phyloP scores from a whole-genome alignment of 2,113 vertebrate genomes.

The Pangasianodon hypophthalmus region DNA sequence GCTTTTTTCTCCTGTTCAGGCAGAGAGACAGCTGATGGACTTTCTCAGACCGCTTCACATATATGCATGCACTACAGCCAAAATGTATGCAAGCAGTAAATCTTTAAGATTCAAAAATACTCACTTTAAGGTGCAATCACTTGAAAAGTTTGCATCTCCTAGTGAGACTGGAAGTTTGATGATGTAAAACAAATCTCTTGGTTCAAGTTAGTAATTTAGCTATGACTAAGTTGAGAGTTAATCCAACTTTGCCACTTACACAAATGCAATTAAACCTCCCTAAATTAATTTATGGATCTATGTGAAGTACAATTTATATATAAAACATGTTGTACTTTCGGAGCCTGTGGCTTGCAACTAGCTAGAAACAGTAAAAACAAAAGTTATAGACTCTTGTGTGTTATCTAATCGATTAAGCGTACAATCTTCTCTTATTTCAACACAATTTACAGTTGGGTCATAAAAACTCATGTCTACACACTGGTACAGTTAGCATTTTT shows the following conservation, averaged over 20 bases:
- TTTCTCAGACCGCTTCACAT: background rate
- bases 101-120: background rate
- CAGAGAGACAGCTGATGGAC: background rate
- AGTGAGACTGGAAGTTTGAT: background rate
- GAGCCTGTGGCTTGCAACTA: background rate
- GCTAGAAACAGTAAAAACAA: background rate
- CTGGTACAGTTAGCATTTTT: background rate
- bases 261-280: background rate
- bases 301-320: background rate
- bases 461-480: background rate
- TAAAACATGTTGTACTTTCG: background rate
- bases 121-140: too few species aligned
- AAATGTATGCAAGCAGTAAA: background rate
- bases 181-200: background rate
- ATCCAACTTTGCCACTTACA: background rate
- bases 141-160: background rate
- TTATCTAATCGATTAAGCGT: background rate
- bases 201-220: background rate
- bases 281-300: background rate
- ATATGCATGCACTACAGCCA: background rate
- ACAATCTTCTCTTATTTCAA: background rate
- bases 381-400: background rate
- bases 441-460: background rate
- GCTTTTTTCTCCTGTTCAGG: too few species aligned
- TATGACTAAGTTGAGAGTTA: background rate